phyloP scores from a whole-genome alignment of 2,888 invertebrate genomes.

The Drosophila infuscata region DNA sequence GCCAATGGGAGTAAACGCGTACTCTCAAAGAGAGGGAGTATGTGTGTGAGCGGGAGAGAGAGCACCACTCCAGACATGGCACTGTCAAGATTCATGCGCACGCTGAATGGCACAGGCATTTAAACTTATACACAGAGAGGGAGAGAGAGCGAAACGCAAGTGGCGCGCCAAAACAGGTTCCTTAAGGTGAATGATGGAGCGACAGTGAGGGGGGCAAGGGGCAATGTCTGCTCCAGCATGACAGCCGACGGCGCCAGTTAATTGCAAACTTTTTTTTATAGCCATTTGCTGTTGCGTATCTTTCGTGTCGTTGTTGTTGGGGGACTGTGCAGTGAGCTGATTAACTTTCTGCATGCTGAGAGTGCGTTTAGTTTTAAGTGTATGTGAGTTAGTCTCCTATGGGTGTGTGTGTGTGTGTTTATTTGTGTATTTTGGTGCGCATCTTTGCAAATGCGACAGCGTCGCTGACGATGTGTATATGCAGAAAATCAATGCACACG shows the following conservation, averaged over 20 bases:
- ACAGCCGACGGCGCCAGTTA: constrained; percentile 78
- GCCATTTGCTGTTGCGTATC: constrained; percentile 51
- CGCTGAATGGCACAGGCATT: constrained; percentile 31
- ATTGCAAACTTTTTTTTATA: constrained; percentile 73
- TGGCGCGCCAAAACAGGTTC: constrained; percentile 79
- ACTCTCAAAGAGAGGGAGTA: constrained; percentile 23
- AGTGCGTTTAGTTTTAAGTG: constrained; percentile 41
- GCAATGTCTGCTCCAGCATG: constrained; percentile 69
- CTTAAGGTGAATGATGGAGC: constrained; percentile 49
- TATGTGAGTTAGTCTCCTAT: not conserved
- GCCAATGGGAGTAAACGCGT: constrained; percentile 35
- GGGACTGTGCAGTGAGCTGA: constrained; percentile 61
- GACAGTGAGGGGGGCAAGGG: constrained; percentile 25
- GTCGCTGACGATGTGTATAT: constrained; percentile 38
- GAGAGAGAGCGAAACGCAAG: constrained; percentile 32
- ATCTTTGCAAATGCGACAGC: constrained; percentile 52
- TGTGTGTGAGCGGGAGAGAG: constrained; percentile 7
- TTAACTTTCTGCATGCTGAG: constrained; percentile 79
- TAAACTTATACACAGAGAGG: not conserved
- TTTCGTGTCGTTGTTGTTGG: constrained; percentile 38
- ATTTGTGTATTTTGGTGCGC: constrained; percentile 47
- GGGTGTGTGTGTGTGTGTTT: constrained; percentile 14
- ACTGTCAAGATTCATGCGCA: constrained; percentile 58
- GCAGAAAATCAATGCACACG: constrained; percentile 74
- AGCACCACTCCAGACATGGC: constrained; percentile 29